A percentile compares a stretch with the other conserved stretches of the same genome.
phyloP scores from a whole-genome alignment of 2,797 vertebrate genomes.

The Phrynocephalus forsythii region DNA sequence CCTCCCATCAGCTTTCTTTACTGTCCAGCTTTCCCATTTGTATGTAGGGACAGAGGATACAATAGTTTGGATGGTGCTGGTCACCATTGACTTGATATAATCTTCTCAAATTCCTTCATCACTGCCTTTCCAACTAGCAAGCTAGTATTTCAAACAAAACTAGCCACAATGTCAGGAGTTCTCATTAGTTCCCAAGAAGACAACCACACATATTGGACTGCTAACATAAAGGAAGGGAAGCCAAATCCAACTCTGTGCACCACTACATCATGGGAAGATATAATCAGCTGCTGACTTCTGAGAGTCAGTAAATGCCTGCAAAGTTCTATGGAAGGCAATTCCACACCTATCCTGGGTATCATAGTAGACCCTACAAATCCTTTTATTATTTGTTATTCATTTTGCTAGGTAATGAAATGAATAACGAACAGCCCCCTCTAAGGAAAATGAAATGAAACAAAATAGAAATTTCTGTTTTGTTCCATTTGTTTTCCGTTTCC shows the following conservation, averaged over 20 bases:
- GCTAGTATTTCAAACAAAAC: constrained; percentile 3
- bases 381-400: no score
- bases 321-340: neutral
- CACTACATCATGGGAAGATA: neutral
- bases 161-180: neutral
- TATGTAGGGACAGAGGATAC: no score
- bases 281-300: neutral
- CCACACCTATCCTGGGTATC: neutral
- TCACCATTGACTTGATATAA: neutral
- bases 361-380: no score
- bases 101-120: no score
- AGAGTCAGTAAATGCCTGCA: neutral
- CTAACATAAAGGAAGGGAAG: neutral
- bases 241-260: neutral
- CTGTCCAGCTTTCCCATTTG: no score
- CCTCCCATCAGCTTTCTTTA: no score
- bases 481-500: no score
- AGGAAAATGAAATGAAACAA: no score
- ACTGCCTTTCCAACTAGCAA: neutral
- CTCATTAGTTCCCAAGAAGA: neutral
- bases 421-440: no score
- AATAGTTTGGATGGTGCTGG: no score
- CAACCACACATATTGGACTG: neutral
- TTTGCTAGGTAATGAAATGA: no score
- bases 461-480: no score